Evolutionary conservation across 2,888 invertebrate species (phyloP).

Genomic region (Cheilosia vernalis): DNA sequence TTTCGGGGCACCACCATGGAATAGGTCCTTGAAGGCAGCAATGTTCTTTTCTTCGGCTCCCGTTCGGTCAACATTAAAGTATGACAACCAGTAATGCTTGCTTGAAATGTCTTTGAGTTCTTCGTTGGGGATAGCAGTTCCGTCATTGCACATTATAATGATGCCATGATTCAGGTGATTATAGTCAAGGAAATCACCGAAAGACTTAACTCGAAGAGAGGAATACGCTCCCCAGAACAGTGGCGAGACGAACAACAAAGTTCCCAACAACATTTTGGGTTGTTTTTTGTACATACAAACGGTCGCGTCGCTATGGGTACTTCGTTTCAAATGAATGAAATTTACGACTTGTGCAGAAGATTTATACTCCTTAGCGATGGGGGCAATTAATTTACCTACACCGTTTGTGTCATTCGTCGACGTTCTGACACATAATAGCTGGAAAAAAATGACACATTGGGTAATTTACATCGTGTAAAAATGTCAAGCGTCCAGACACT

Average conservation of each 20-base stretch:
- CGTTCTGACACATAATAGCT: constrained; percentile 78
- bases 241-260: constrained; percentile 17
- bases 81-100: constrained; percentile 77
- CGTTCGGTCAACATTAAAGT: constrained; percentile 71
- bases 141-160: constrained; percentile 56
- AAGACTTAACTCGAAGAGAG: constrained; percentile 74
- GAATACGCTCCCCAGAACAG: constrained; percentile 16
- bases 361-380: constrained; percentile 66
- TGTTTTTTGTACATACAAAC: constrained; percentile 12
- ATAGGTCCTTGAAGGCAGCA: constrained; percentile 76
- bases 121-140: not conserved
- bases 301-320: constrained; percentile 7
- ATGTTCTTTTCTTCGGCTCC: not conserved
- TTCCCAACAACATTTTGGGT: constrained; percentile 39
- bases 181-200: constrained; percentile 79
- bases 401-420: constrained; percentile 64
- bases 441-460: constrained; percentile 78
- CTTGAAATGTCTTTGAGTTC: constrained; percentile 30
- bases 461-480: constrained; percentile 74
- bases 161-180: constrained; percentile 79
- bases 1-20: constrained; percentile 77
- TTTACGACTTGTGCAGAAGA: constrained; percentile 66
- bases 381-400: constrained; percentile 71
- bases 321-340: constrained; percentile 52
- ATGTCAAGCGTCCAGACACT: constrained; percentile 58